These are phyloP conservation scores for Hedya salicella DNA, from an alignment of 2,888 invertebrate species.

Conservation along the genomic window DNA sequence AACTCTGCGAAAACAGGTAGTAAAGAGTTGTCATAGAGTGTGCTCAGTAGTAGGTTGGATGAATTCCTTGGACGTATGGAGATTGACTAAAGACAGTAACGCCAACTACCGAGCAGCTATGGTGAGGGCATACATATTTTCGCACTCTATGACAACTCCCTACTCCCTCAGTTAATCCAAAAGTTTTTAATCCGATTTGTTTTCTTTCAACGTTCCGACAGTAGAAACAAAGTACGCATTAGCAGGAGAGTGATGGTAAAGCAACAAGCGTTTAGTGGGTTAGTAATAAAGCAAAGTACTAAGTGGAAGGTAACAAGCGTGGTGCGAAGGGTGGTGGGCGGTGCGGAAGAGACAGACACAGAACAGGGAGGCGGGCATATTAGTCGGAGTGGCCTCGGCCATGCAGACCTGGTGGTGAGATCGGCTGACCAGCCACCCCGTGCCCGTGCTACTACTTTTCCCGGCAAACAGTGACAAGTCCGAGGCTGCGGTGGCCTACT, in stretches of 20 bases:
- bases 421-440: conserved; percentile 63
- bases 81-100: too few relatives aligned
- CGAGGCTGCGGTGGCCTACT: conserved; percentile 44
- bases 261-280: conserved; percentile 68
- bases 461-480: conserved; percentile 54
- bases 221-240: conserved; percentile 26
- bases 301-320: conserved; percentile 66
- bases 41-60: too few relatives aligned
- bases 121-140: too few relatives aligned
- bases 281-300: conserved; percentile 70
- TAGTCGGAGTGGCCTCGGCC: conserved; percentile 53
- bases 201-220: neutral
- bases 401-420: conserved; percentile 69
- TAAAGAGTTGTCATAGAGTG: too few relatives aligned
- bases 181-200: too few relatives aligned
- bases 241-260: conserved; percentile 54
- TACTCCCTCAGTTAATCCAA: too few relatives aligned
- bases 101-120: too few relatives aligned
- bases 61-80: too few relatives aligned
- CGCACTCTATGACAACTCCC: too few relatives aligned
- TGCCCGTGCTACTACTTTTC: conserved; percentile 55
- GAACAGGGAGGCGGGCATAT: conserved; percentile 62
- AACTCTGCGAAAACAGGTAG: neutral
- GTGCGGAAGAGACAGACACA: conserved; percentile 43
- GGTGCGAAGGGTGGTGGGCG: conserved; percentile 55